phyloP scores from a whole-genome alignment of 2,888 invertebrate genomes.

The Molanna angustata region DNA sequence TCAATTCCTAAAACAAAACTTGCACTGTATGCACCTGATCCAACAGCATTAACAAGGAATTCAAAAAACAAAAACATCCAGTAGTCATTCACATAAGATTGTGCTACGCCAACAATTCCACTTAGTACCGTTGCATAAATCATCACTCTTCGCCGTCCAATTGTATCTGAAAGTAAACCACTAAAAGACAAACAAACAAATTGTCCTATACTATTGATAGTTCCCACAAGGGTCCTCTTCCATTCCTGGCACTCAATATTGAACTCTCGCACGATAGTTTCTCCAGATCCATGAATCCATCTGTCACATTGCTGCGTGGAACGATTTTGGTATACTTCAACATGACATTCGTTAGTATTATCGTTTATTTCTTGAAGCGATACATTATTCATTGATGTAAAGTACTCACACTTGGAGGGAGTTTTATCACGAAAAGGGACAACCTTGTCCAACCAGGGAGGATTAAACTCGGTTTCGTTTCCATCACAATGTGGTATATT shows the following conservation, averaged over 20 bases:
- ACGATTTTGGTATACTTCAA: constrained; percentile 7
- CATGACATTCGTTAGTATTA: constrained; percentile 21
- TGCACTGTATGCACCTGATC: constrained; percentile 58
- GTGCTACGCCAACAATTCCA: constrained; percentile 53
- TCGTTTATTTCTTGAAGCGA: constrained; percentile 39
- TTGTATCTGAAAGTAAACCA: constrained; percentile 66
- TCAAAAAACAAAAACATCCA: constrained; percentile 53
- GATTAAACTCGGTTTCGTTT: constrained; percentile 39
- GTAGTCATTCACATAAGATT: constrained; percentile 56
- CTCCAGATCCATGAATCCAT: constrained; percentile 27
- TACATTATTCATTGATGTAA: constrained; percentile 22
- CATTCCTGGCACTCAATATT: constrained; percentile 65
- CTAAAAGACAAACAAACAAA: constrained; percentile 67
- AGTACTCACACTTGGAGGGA: constrained; percentile 41
- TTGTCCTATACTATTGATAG: constrained; percentile 71
- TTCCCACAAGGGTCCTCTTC: constrained; percentile 72
- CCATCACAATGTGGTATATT: constrained; percentile 43
- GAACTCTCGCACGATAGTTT: constrained; percentile 49
- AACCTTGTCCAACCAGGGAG: constrained; percentile 50
- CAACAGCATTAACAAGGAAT: constrained; percentile 55
- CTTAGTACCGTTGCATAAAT: constrained; percentile 54
- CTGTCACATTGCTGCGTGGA: constrained; percentile 48
- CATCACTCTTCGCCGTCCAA: constrained; percentile 62
- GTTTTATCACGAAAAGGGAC: constrained; percentile 44
- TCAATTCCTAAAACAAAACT: constrained; percentile 65